Evolutionary conservation across 2,113 vertebrate species (phyloP), one percentile per base, ranked within the genome.

Genomic region (Campylomormyrus numenius): DNA sequence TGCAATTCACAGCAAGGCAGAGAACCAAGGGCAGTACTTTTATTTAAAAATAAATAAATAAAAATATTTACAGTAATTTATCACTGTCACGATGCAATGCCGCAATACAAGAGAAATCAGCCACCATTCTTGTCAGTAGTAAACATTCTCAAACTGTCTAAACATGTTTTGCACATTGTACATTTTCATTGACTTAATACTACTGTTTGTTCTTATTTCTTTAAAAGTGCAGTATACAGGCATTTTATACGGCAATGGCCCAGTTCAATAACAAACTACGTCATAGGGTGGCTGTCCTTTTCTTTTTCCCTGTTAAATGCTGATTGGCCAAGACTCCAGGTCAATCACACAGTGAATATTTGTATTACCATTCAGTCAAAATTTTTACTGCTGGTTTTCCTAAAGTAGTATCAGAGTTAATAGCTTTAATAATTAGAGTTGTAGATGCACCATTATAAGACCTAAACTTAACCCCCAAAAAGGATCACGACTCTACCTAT

Each of bases 381-480:
- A 5, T 39, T 80, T 42, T 80, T 77, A 39, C 31, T 77, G 17
- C 35, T 80, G 74, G 35, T 80, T 35, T 42, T 74, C 66, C 66
- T 13, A 13, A 27, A 11, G 31, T 74, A 74, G 27, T 74, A 27
- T 74, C 66, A 31, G 27, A 74, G 27, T 88, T 62, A 13, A 88
- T 21, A 58, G 7, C 10, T 58, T 62, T 90, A 90, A 62, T 31
- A 66, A 58, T 39, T 77, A 89, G 42, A 88, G 52, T 49, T 70
- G 66, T 49, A 39, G 85, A 91, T 27, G 66, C 85, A 66, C 53
- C 10, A 85, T 91, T 90, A n/a, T 49, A 91, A 91, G 86, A 88
- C 90, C 90, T 86, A 90, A 84, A 77, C 24, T 88, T 86, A 66
- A 88, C 58, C 85, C 45, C 39, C 89, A 62, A 80, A 90, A 85